Base-by-base conservation (phyloP, 2,888 invertebrate species). In the Nephrotoma guestfalica region DNA sequence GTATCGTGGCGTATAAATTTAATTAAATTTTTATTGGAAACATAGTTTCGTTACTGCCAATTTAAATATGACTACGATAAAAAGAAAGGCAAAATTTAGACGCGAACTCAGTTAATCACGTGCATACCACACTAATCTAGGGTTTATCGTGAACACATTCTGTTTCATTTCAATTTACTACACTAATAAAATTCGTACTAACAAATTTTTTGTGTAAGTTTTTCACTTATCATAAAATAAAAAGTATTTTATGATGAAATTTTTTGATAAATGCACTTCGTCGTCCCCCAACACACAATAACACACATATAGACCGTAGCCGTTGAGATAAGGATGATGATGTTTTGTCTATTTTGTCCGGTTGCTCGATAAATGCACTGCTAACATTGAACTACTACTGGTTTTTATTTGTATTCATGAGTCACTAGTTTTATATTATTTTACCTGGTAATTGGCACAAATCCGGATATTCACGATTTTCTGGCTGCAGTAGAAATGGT, bases 401-500 rank as follows among this genome's bases (percentile, higher is more conserved):
- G 2, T 30, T 30, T 30, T 30, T 30, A 30, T 30, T 51, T 51
- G n/a, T 51, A 6, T 51, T 30, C 9, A 71, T 30, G 71, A 71
- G 51, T 51, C 51, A 51, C 7, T 51, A 51, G 4, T 51, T 6
- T n/a, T 51, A 15, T 51, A 51, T 30, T 51, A 51, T 15, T 40
- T 86, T 88, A 89, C 89, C 89, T 13, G 98, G 98, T 90, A 98
- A 93, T 92, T 98, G 98, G 91, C 98, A 98, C 89, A 99, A 93
- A 92, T 99, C 98, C 6, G 98, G 97, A 92, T 98, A 98, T 90
- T 98, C 98, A 89, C 97, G 94, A 92, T 97, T 97, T 90, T 96
- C 95, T 18, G 98, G 97, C 91, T 98, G 98, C 90, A 96, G 96
- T 45, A 98, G 93, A 92, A 98, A 97, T 89, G 96, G 94, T 91